Evolutionary conservation across 1,140 invertebrate species (phyloP).

Genomic region (Telenomus remus): DNA sequence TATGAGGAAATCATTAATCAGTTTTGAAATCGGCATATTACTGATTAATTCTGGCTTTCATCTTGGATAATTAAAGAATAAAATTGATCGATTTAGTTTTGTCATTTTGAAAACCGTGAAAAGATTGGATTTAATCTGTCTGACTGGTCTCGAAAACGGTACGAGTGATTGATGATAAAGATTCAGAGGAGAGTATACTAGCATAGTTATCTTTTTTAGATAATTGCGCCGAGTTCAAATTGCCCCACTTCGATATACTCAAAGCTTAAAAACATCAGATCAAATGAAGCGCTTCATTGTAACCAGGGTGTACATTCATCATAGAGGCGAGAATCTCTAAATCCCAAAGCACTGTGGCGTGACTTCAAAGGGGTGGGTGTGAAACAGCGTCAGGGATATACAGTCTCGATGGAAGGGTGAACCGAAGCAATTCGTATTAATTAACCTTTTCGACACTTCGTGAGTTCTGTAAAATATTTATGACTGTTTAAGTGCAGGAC

Average conservation of each 20-base stretch:
- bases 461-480: conserved; percentile 61
- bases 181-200: too few relatives aligned
- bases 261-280: conserved; percentile 2
- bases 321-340: conserved; percentile 51
- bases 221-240: too few relatives aligned
- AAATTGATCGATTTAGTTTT: neutral
- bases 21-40: conserved; percentile 25
- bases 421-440: conserved; percentile 67
- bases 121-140: too few relatives aligned
- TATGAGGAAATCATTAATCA: conserved; percentile 10
- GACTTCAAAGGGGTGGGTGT: conserved; percentile 57
- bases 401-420: conserved; percentile 47
- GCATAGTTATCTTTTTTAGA: too few relatives aligned
- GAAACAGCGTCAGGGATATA: conserved; percentile 45
- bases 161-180: too few relatives aligned
- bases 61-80: conserved; percentile 20
- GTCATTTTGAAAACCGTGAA: too few relatives aligned
- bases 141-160: too few relatives aligned
- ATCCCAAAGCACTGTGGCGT: conserved; percentile 53
- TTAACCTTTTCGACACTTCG: conserved; percentile 63
- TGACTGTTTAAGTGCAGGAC: conserved; percentile 41
- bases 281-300: conserved; percentile 32
- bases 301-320: conserved; percentile 43
- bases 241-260: too few relatives aligned
- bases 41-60: conserved; percentile 20